A percentile compares a stretch with the other conserved stretches of the same genome.
phyloP scores from a whole-genome alignment of 2,888 invertebrate species.

The Acleris laterana region DNA sequence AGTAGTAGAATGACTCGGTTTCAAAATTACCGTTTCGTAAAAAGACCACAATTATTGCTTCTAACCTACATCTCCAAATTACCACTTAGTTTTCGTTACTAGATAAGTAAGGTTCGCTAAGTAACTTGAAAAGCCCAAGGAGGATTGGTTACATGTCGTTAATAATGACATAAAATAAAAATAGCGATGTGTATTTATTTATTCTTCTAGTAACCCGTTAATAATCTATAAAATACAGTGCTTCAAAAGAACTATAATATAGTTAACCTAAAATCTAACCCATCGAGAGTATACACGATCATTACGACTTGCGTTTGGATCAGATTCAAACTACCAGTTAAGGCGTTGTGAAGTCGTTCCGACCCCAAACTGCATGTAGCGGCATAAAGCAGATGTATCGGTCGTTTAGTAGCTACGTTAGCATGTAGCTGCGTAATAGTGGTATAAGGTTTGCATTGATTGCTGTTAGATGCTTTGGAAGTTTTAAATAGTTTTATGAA shows the following conservation, averaged over 20 bases:
- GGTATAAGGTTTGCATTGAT: background rate
- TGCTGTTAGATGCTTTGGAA: background rate
- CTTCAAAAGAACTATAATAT: background rate
- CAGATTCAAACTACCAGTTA: constrained; percentile 45
- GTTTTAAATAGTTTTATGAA: background rate
- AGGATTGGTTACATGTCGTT: no score
- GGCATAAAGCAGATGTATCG: constrained; percentile 2
- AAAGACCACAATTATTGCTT: no score
- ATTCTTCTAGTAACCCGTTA: background rate
- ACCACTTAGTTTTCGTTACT: no score
- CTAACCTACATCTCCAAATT: no score
- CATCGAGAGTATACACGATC: constrained; percentile 5
- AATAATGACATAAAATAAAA: no score
- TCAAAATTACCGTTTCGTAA: no score
- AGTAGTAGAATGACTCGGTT: no score
- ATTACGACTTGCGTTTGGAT: constrained; percentile 39
- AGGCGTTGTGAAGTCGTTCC: constrained; percentile 39
- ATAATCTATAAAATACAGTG: background rate
- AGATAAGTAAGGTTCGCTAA: no score
- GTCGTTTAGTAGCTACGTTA: constrained; percentile 4
- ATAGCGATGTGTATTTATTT: no score
- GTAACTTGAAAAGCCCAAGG: no score
- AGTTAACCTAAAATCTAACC: constrained; percentile 2
- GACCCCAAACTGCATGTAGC: constrained; percentile 40
- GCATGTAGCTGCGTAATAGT: background rate